Evolutionary conservation across 92 coral and sea anemone species (phyloP).

Genomic region (Pocillopora grandis): DNA sequence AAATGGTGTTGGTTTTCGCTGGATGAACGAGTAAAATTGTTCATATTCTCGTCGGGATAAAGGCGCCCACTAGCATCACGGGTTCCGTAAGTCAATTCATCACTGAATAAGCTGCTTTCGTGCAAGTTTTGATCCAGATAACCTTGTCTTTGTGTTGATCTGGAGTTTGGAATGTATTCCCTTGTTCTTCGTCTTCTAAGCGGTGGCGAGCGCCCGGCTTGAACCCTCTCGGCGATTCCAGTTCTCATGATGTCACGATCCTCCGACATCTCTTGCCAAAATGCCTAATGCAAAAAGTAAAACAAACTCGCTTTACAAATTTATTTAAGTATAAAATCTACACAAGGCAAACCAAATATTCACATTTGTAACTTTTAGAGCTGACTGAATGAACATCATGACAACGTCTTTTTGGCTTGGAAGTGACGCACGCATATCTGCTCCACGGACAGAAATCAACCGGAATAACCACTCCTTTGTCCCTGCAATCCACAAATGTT

Average conservation of each 20-base stretch:
- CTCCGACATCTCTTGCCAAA: slow-evolving; percentile 45
- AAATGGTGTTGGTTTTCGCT: slow-evolving; percentile 22
- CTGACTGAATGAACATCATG: slow-evolving; percentile 9
- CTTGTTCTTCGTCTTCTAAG: slow-evolving; percentile 75
- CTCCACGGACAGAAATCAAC: too few species aligned
- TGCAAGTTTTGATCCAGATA: slow-evolving; percentile 16
- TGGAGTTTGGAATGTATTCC: slow-evolving; percentile 77
- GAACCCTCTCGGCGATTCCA: slow-evolving; percentile 66
- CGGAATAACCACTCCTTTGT: neutral
- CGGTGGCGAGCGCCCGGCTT: slow-evolving; percentile 76
- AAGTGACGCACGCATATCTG: neutral
- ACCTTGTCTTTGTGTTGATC: slow-evolving; percentile 37
- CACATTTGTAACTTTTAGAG: neutral
- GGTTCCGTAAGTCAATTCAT: slow-evolving; percentile 22
- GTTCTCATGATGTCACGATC: slow-evolving; percentile 51
- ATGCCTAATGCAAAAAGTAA: slow-evolving; percentile 4
- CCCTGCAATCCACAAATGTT: neutral
- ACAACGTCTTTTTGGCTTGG: neutral
- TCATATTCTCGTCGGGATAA: slow-evolving; percentile 71
- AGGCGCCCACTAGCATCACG: slow-evolving; percentile 31
- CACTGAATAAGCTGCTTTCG: slow-evolving; percentile 8
- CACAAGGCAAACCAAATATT: neutral
- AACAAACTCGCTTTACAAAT: neutral
- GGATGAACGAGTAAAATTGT: slow-evolving; percentile 27
- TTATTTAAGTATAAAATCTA: too few species aligned